Evolutionary conservation across 2,888 invertebrate genomes (phyloP).

Genomic region (Synergus japonicus): DNA sequence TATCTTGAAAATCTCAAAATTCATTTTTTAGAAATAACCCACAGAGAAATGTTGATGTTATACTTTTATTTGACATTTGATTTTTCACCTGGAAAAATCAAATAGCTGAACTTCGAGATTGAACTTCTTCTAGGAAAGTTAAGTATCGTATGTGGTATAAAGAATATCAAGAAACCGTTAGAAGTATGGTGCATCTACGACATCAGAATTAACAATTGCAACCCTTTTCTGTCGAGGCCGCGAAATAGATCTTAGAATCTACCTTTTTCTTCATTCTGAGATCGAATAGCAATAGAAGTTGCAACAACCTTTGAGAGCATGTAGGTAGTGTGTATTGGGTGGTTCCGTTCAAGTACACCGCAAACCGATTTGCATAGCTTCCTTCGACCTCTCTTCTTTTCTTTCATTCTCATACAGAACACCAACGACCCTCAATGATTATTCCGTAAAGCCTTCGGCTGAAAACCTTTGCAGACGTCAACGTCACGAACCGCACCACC

Average conservation of each 20-base stretch:
- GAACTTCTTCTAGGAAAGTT: slow-evolving; percentile 53
- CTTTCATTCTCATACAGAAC: slow-evolving; percentile 45
- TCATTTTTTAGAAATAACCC: too few relatives aligned
- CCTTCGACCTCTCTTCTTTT: slow-evolving; percentile 58
- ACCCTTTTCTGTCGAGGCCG: slow-evolving; percentile 44
- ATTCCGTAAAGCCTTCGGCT: slow-evolving; percentile 61
- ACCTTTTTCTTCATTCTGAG: background rate
- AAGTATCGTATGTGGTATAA: slow-evolving; percentile 42
- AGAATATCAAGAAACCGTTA: slow-evolving; percentile 54
- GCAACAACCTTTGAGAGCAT: background rate
- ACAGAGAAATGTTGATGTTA: too few relatives aligned
- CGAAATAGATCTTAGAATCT: slow-evolving; percentile 50
- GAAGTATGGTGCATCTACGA: slow-evolving; percentile 50
- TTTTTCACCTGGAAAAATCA: too few relatives aligned
- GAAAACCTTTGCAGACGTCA: slow-evolving; percentile 59
- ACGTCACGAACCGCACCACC: slow-evolving; percentile 60
- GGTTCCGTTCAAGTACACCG: slow-evolving; percentile 46
- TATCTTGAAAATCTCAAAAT: too few relatives aligned
- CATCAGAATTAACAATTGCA: slow-evolving; percentile 48
- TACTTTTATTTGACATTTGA: too few relatives aligned
- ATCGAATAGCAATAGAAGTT: slow-evolving; percentile 48
- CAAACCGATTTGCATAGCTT: slow-evolving; percentile 64
- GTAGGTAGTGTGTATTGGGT: slow-evolving; percentile 28
- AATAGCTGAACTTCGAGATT: background rate
- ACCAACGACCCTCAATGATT: slow-evolving; percentile 59